Conservation (phyloP, 2,797 vertebrate species). For the Champsocephalus gunnari region DNA sequence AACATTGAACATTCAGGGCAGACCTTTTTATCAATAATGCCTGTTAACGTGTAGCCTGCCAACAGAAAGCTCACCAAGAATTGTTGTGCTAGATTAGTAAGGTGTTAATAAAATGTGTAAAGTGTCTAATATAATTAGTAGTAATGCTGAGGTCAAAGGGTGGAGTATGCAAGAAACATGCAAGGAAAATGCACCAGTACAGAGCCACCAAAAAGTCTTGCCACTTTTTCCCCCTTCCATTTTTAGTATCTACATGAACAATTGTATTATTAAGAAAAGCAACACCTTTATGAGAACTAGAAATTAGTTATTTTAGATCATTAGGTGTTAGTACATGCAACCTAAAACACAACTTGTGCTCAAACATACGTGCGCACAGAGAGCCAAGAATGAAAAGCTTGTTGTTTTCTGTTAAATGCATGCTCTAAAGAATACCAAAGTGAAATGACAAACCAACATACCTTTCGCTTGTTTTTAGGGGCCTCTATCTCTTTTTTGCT, state of each 20-base stretch:
- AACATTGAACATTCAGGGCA: constrained; percentile 31
- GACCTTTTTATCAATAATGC: constrained; percentile 7
- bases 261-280: neutral
- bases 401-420: neutral
- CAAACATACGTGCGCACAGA: constrained; percentile 2
- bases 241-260: neutral
- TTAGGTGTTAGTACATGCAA: constrained; percentile 14
- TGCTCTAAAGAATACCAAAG: neutral
- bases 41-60: constrained; percentile 1
- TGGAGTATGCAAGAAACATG: constrained; percentile 35
- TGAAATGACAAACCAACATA: constrained; percentile 26
- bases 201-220: constrained; percentile 36
- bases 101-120: constrained; percentile 12
- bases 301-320: neutral
- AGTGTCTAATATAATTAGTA: constrained; percentile 13
- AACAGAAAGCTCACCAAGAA: neutral
- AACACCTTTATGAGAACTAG: neutral
- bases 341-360: neutral
- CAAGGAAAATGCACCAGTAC: constrained; percentile 50
- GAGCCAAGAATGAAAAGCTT: neutral
- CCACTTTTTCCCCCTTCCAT: neutral
- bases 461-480: constrained; percentile 79
- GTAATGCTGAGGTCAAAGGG: neutral
- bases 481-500: constrained; percentile 33
- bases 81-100: constrained; percentile 10